Base-by-base conservation (phyloP, 2,113 vertebrate species). In the Taurulus bubalis region DNA sequence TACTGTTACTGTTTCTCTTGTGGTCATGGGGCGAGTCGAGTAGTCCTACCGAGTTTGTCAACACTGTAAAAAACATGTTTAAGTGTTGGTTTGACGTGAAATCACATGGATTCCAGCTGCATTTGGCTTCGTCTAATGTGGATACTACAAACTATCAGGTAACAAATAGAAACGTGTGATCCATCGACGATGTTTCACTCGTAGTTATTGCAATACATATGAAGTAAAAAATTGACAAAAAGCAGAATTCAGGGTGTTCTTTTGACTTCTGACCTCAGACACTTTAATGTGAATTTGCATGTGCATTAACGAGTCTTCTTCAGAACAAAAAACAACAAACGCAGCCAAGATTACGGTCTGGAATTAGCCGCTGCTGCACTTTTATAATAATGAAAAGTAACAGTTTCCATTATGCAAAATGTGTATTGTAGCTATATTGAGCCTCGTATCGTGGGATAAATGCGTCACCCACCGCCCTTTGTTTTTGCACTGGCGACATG, bases 1-100 rank as follows among this genome's bases (percentile, higher is more conserved):
- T 84, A 84, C 88, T 88, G 82, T 86, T 76, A 72, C 81, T 91
- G 83, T 87, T 84, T 80, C 59, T 85, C 81, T 86, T 75, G 82
- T 89, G 89, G 83, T 88, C 89, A 84, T 77, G 67, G 77, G 80
- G 47, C 42, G 79, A 75, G 74, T 75, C 7, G 18, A 73, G 47
- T 64, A 58, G 67, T 79, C 85, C 58, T 82, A 70, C 30, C 63
- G 8, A 81, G 68, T 71, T 83, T 80, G 68, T 89, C 72, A 51
- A 85, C 75, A 82, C 74, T 87, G 77, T 84, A 82, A 77, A 74
- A 76, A 71, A 79, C 16, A 75, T 64, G 55, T 81, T 51, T 5
- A n/a, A n/a, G 18, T 40, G 45, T 82, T 69, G 79, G 76, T 89
- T 87, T 90, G 80, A 87, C 73, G 65, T 26, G 4, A 75, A 55